phyloP scores from a whole-genome alignment of 2,888 invertebrate species.

The Hirtodrosophila duncani region DNA sequence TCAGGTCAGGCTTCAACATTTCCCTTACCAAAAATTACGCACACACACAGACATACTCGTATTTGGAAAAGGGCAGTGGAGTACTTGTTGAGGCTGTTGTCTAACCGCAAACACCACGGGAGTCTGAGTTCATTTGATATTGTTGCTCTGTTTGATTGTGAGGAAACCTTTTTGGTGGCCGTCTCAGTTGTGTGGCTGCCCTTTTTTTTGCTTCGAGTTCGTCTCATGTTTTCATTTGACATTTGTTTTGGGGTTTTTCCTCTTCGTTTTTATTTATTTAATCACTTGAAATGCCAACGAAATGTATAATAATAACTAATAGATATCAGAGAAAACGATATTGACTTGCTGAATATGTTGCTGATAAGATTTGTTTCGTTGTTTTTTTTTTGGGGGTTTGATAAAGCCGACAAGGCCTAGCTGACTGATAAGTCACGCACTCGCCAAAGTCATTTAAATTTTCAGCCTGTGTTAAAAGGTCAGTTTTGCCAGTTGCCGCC shows the following conservation, averaged over 20 bases:
- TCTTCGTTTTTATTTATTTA: slow-evolving; percentile 34
- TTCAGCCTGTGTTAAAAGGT: slow-evolving; percentile 39
- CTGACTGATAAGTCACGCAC: slow-evolving; percentile 33
- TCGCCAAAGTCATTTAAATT: slow-evolving; percentile 10
- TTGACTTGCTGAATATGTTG: slow-evolving; percentile 11
- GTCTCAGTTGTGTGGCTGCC: slow-evolving; percentile 25
- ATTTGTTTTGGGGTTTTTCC: slow-evolving; percentile 35
- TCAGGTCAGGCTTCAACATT: slow-evolving; percentile 48
- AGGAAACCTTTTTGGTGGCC: slow-evolving; percentile 48
- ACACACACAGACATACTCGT: slow-evolving; percentile 22
- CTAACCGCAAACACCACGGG: slow-evolving; percentile 61
- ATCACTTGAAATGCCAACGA: background rate
- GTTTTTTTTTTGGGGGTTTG: slow-evolving; percentile 29
- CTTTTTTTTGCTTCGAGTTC: background rate
- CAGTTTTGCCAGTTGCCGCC: slow-evolving; percentile 41
- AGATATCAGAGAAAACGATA: slow-evolving; percentile 50
- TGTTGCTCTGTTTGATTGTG: slow-evolving; percentile 52
- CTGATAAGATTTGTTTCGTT: slow-evolving; percentile 53
- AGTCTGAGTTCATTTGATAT: slow-evolving; percentile 55
- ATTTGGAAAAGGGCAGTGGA: background rate
- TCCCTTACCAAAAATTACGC: slow-evolving; percentile 49
- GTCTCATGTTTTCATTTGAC: slow-evolving; percentile 22
- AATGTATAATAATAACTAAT: slow-evolving; percentile 37
- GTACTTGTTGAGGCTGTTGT: slow-evolving; percentile 23
- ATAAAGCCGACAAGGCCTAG: slow-evolving; percentile 56